Conservation (phyloP, 53 echinoderm and acorn worm species). For the Astropecten irregularis region DNA sequence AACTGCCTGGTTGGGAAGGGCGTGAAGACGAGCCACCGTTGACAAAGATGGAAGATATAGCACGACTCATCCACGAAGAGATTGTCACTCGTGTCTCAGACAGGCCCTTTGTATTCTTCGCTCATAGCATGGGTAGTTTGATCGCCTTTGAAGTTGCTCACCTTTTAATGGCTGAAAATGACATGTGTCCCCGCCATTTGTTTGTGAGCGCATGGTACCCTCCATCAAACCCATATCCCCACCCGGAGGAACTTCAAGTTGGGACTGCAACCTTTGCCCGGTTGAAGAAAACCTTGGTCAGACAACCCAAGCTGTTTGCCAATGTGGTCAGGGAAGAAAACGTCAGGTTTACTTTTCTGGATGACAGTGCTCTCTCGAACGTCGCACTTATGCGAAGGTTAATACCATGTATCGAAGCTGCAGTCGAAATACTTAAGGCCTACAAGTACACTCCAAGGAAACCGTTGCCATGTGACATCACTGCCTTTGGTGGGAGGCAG, state of each 20-base stretch:
- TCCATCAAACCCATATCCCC: conserved; percentile 59
- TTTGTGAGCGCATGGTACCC: conserved; percentile 69
- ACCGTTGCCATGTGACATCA: conserved; percentile 53
- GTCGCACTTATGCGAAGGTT: conserved; percentile 25
- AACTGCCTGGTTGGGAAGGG: conserved; percentile 82
- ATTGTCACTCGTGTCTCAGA: neutral
- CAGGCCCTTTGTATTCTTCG: conserved; percentile 57
- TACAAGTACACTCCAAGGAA: neutral
- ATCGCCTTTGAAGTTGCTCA: conserved; percentile 68
- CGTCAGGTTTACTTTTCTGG: conserved; percentile 60
- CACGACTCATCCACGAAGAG: conserved; percentile 1
- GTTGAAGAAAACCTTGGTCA: conserved; percentile 17
- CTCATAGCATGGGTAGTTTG: conserved; percentile 65
- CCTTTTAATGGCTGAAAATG: conserved; percentile 11
- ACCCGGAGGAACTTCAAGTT: conserved; percentile 48
- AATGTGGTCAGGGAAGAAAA: conserved; percentile 1
- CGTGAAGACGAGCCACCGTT: conserved; percentile 58
- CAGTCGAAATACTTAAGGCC: conserved; percentile 26
- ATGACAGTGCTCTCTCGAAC: conserved; percentile 50
- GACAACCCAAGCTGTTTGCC: neutral
- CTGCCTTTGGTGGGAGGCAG: conserved; percentile 57
- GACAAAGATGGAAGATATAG: conserved; percentile 12
- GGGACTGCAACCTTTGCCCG: neutral
- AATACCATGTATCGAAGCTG: conserved; percentile 53
- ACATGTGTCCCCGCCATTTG: conserved; percentile 39